phyloP scores from a whole-genome alignment of 2,797 vertebrate species.

The Propithecus deckenii region DNA sequence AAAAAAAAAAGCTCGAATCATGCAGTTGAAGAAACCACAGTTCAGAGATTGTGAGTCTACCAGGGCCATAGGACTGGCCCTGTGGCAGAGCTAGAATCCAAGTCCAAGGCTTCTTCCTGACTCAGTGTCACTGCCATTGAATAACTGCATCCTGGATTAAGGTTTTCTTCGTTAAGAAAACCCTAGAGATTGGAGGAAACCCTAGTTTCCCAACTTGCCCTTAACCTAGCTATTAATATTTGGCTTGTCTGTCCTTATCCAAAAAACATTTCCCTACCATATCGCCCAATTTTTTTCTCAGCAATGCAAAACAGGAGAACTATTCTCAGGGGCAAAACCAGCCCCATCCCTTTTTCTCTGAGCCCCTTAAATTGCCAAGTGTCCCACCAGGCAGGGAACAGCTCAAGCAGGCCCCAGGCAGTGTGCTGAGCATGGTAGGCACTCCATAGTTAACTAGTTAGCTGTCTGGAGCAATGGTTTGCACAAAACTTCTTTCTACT shows the following conservation, averaged over 20 bases:
- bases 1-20: not conserved
- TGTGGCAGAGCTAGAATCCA: not conserved
- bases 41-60: not conserved
- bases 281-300: not conserved
- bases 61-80: not conserved
- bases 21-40: not conserved
- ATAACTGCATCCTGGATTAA: not conserved
- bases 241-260: not conserved
- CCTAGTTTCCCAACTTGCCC: not conserved
- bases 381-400: not conserved
- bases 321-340: not conserved
- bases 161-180: not conserved
- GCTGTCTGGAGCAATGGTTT: not conserved
- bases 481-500: not conserved
- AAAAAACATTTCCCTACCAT: not conserved
- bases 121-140: not conserved
- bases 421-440: no score
- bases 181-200: not conserved
- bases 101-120: not conserved
- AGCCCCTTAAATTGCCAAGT: not conserved
- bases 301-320: not conserved
- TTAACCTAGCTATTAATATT: not conserved
- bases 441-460: not conserved
- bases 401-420: not conserved
- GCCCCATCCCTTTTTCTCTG: not conserved